Percentiles rank a stretch among this genome's conserved stretches.
phyloP scores from a whole-genome alignment of 1,140 invertebrate species.

The Condylostylus longicornis region DNA sequence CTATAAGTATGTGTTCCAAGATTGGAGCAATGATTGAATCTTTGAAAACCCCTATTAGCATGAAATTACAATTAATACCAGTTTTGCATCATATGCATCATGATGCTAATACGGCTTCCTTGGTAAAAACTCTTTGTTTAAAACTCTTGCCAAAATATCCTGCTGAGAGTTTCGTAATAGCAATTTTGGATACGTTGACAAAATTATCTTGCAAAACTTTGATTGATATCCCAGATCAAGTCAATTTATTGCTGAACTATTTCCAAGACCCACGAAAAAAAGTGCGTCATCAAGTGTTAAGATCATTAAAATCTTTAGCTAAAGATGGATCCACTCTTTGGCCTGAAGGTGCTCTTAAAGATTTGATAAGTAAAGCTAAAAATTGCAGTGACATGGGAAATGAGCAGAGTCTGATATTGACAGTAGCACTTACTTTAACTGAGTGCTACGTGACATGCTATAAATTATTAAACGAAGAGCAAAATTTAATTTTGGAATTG shows the following conservation, averaged over 20 bases:
- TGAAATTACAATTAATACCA: slow-evolving; percentile 80
- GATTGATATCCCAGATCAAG: slow-evolving; percentile 79
- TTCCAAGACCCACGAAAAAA: slow-evolving; percentile 43
- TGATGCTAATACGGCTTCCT: slow-evolving; percentile 64
- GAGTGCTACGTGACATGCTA: slow-evolving; percentile 40
- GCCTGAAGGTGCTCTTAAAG: slow-evolving; percentile 51
- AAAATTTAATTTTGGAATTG: slow-evolving; percentile 35
- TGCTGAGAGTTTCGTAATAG: slow-evolving; percentile 69
- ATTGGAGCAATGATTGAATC: slow-evolving; percentile 90
- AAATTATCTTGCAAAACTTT: slow-evolving; percentile 76
- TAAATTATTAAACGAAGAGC: slow-evolving; percentile 34
- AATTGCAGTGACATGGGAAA: slow-evolving; percentile 18
- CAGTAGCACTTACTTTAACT: slow-evolving; percentile 37
- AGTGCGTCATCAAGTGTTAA: slow-evolving; percentile 59
- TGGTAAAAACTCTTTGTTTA: slow-evolving; percentile 68
- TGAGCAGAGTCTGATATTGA: slow-evolving; percentile 26
- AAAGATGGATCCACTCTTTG: slow-evolving; percentile 63
- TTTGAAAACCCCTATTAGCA: slow-evolving; percentile 75
- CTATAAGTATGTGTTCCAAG: slow-evolving; percentile 91
- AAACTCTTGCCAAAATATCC: slow-evolving; percentile 76
- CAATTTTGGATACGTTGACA: slow-evolving; percentile 75
- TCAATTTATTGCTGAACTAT: slow-evolving; percentile 39
- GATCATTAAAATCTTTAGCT: slow-evolving; percentile 60
- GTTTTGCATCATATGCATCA: slow-evolving; percentile 91
- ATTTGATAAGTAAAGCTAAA: slow-evolving; percentile 36